phyloP scores from a whole-genome alignment of 2,888 invertebrate genomes.

The Cryptophagus acutangulus region DNA sequence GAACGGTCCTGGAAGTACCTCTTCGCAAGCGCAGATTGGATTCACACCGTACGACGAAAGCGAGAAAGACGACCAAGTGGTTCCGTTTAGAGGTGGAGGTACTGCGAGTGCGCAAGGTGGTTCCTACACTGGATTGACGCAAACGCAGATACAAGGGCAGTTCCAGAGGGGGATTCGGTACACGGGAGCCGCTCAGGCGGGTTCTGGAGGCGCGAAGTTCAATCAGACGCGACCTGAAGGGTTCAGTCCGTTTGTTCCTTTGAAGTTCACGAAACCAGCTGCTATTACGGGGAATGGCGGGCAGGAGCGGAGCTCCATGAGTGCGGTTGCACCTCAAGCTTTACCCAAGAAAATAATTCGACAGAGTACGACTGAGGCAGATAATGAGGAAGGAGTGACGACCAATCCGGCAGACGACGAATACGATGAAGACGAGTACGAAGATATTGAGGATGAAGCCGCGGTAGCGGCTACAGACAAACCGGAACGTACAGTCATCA shows the following conservation, averaged over 20 bases:
- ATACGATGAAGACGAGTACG: constrained; percentile 53
- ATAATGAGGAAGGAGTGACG: background rate
- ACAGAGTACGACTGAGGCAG: background rate
- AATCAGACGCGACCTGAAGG: constrained; percentile 22
- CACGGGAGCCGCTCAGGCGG: constrained; percentile 74
- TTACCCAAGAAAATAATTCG: no score
- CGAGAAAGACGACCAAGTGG: constrained; percentile 50
- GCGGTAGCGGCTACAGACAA: constrained; percentile 21
- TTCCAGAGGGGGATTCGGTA: constrained; percentile 44
- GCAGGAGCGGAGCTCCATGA: background rate
- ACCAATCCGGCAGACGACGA: constrained; percentile 39
- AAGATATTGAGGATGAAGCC: constrained; percentile 56
- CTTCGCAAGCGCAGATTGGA: constrained; percentile 84
- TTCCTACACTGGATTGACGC: constrained; percentile 70
- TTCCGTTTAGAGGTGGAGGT: constrained; percentile 69
- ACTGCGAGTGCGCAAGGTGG: constrained; percentile 75
- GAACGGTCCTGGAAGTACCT: constrained; percentile 76
- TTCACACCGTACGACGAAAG: constrained; percentile 70
- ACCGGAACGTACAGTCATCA: constrained; percentile 22
- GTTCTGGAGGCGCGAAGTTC: constrained; percentile 58
- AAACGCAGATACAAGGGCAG: constrained; percentile 77
- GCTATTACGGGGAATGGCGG: background rate
- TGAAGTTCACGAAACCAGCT: constrained; percentile 1
- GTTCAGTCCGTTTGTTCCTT: background rate
- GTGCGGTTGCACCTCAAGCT: background rate